phyloP scores from a whole-genome alignment of 1,140 invertebrate genomes.

The Brachionus plicatilis region DNA sequence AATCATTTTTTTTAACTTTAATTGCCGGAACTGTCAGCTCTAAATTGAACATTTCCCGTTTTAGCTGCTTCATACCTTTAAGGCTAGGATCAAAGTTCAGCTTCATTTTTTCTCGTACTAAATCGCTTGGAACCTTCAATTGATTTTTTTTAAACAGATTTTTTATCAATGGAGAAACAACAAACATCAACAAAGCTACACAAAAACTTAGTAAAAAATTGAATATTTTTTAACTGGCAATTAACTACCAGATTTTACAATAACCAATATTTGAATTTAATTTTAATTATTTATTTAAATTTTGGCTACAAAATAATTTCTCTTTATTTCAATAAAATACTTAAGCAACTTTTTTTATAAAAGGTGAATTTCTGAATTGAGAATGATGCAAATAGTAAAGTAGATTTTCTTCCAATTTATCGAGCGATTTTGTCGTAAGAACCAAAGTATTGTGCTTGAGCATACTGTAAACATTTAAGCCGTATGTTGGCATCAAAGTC shows the following conservation, averaged over 20 bases:
- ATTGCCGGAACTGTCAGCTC: not conserved
- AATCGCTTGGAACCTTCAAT: not conserved
- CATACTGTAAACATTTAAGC: constrained; percentile 40
- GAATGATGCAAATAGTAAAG: constrained; percentile 11
- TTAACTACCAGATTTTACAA: not conserved
- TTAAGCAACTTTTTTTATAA: constrained; percentile 21
- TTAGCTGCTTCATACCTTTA: not conserved
- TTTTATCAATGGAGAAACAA: not conserved
- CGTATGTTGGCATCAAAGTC: constrained; percentile 92
- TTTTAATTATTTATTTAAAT: not conserved
- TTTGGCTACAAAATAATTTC: not conserved
- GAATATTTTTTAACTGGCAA: not conserved
- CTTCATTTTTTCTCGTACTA: not conserved
- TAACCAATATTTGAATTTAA: not conserved
- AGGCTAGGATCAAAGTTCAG: constrained; percentile 6
- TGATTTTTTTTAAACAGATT: not conserved
- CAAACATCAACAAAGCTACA: not conserved
- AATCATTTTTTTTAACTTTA: not conserved
- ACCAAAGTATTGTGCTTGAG: constrained; percentile 39
- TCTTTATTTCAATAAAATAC: not conserved
- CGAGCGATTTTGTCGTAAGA: constrained; percentile 25
- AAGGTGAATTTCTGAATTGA: constrained; percentile 27
- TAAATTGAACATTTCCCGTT: not conserved
- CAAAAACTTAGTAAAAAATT: not conserved
- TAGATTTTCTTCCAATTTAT: constrained; percentile 20